Evolutionary conservation across 2,888 invertebrate genomes (phyloP).

Genomic region (Branchellion lobata): DNA sequence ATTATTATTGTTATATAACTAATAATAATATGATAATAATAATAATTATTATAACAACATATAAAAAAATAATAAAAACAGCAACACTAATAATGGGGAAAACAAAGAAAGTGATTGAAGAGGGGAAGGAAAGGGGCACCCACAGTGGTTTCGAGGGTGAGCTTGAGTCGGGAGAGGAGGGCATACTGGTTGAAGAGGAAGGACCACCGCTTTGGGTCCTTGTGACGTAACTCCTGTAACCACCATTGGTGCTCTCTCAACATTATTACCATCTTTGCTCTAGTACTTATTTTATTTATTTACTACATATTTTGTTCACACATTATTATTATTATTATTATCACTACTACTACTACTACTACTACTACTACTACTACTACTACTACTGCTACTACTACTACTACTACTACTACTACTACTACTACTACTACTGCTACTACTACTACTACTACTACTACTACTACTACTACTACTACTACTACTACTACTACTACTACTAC

Average conservation of each 20-base stretch:
- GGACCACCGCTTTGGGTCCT: conserved; percentile 60
- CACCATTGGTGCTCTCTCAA: not conserved
- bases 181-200: conserved; percentile 61
- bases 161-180: conserved; percentile 58
- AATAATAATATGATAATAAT: not conserved
- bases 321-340: not conserved
- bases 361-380: conserved; percentile 29
- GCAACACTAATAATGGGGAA: no score
- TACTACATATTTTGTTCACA: not conserved
- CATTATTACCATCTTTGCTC: not conserved
- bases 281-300: conserved; percentile 1
- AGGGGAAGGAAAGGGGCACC: conserved; percentile 49
- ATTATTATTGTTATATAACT: not conserved
- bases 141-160: conserved; percentile 56
- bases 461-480: conserved; percentile 25
- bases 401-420: conserved; percentile 21
- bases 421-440: conserved; percentile 24
- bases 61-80: no score
- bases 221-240: conserved; percentile 57
- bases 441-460: conserved; percentile 25
- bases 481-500: conserved; percentile 15
- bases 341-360: conserved; percentile 27
- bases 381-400: conserved; percentile 23
- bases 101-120: not conserved
- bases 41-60: no score